These are phyloP conservation scores for Haemorhous mexicanus DNA, from an alignment of 2,113 vertebrate genomes.

Conservation along the genomic window DNA sequence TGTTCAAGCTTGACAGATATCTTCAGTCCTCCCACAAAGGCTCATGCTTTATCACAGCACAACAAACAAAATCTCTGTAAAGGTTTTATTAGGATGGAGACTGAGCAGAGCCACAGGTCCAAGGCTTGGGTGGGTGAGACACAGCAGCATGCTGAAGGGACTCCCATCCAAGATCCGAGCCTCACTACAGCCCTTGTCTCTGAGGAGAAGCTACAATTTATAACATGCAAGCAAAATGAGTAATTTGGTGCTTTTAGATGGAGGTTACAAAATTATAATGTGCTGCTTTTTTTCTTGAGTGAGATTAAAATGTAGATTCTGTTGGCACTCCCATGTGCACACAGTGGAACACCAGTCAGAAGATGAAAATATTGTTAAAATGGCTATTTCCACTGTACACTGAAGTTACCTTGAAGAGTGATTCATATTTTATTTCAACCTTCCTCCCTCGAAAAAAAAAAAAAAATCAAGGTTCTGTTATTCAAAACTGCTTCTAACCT, in stretches of 20 bases:
- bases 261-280: not conserved
- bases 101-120: not conserved
- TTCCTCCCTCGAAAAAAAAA: not conserved
- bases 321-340: not conserved
- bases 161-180: not conserved
- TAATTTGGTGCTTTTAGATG: not conserved
- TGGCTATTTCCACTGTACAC: not conserved
- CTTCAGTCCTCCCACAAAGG: not conserved
- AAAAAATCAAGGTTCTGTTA: not conserved
- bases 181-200: not conserved
- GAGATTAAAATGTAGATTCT: not conserved
- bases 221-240: not conserved
- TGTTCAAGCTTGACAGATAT: not conserved
- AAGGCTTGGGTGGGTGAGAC: not conserved
- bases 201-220: not conserved
- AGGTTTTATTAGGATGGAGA: not conserved
- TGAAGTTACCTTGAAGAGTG: not conserved
- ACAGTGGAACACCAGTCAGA: not conserved
- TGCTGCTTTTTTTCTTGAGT: fast-evolving
- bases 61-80: not conserved
- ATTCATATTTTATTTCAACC: not conserved
- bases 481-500: not conserved
- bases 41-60: not conserved
- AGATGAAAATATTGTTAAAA: not conserved
- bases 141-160: not conserved